A percentile compares a stretch with the other conserved stretches of the same genome.
phyloP scores from a whole-genome alignment of 92 coral and sea anemone genomes.

The Phenganax subtilis region DNA sequence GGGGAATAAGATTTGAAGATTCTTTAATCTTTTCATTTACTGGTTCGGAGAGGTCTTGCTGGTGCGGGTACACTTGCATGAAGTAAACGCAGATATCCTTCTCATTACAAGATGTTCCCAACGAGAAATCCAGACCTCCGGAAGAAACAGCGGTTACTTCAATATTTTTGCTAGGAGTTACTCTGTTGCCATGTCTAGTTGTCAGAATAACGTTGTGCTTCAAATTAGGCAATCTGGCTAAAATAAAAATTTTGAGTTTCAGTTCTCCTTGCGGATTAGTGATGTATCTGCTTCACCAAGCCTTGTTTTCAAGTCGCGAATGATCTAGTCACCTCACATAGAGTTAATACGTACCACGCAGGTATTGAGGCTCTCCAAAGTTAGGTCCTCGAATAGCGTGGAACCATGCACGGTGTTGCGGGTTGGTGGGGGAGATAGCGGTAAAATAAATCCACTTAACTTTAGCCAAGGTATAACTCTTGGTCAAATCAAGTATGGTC shows the following conservation, averaged over 20 bases:
- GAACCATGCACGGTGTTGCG: constrained; percentile 30
- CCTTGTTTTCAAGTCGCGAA: no score
- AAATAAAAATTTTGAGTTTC: neutral
- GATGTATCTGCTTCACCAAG: no score
- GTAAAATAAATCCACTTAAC: constrained; percentile 33
- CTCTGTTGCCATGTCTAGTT: neutral
- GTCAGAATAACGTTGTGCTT: constrained; percentile 5
- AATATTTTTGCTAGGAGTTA: neutral
- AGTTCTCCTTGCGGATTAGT: no score
- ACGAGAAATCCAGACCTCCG: neutral
- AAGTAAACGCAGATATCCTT: constrained; percentile 3
- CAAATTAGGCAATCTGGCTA: neutral
- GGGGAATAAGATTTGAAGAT: constrained; percentile 2
- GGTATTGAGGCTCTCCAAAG: constrained; percentile 16
- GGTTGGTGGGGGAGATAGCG: constrained; percentile 12
- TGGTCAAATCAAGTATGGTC: constrained; percentile 19
- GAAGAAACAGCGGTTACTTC: neutral
- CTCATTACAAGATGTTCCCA: neutral
- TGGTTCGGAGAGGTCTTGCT: constrained; percentile 20
- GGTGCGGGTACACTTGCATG: constrained; percentile 16
- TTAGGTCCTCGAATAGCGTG: constrained; percentile 26
- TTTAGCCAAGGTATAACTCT: neutral
- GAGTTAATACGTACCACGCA: neutral
- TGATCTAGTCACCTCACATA: no score
- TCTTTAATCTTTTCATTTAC: constrained; percentile 1